These are phyloP conservation scores for Scylla paramamosain DNA, from an alignment of 1,140 invertebrate species.

Conservation along the genomic window DNA sequence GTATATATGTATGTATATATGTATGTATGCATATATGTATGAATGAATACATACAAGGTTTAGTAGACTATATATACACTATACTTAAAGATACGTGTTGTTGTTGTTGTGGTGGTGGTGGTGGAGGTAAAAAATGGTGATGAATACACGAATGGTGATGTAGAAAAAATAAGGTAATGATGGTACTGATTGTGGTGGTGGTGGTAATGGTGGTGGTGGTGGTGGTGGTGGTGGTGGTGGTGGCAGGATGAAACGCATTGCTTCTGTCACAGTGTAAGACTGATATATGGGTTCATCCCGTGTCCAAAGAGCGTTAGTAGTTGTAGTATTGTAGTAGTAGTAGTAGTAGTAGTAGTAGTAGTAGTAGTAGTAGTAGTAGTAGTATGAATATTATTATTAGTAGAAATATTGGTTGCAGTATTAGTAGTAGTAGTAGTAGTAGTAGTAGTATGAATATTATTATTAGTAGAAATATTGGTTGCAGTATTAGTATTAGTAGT, in stretches of 20 bases:
- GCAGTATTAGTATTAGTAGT: neutral
- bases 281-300: slow-evolving; percentile 10
- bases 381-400: neutral
- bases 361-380: neutral
- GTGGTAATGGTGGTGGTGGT: neutral
- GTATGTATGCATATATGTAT: no score
- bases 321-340: neutral
- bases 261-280: neutral
- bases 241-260: neutral
- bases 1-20: no score
- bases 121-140: neutral
- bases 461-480: no score
- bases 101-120: neutral
- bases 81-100: no score
- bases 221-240: neutral
- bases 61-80: no score
- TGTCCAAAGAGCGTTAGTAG: neutral
- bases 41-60: no score
- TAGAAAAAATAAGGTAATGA: no score
- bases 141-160: no score
- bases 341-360: neutral
- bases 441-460: neutral
- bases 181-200: neutral
- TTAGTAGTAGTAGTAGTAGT: neutral
- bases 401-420: neutral